phyloP scores from a whole-genome alignment of 2,888 invertebrate genomes.

The Dynastes hyllus region DNA sequence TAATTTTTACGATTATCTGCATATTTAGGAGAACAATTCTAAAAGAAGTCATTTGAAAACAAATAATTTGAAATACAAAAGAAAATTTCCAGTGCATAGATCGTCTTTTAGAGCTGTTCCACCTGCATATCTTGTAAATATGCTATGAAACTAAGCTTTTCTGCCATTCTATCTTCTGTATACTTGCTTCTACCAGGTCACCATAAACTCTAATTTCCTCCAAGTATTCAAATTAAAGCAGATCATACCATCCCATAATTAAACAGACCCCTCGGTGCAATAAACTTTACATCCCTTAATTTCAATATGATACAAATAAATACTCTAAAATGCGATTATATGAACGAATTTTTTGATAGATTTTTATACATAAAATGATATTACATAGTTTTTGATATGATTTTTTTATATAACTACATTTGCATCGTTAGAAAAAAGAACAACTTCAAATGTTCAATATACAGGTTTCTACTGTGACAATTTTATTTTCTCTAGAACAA shows the following conservation, averaged over 20 bases:
- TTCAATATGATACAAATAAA: slow-evolving; percentile 4
- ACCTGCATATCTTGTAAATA: background rate
- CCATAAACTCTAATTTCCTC: background rate
- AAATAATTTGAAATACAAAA: no score
- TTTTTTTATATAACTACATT: slow-evolving; percentile 11
- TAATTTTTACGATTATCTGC: no score
- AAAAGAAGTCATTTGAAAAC: no score
- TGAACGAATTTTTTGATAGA: background rate
- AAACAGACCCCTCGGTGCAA: background rate
- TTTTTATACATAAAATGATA: slow-evolving; percentile 3
- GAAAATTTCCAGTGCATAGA: no score
- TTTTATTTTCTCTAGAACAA: no score
- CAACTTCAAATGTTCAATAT: background rate
- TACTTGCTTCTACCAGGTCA: background rate
- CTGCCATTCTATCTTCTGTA: background rate
- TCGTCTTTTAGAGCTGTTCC: background rate
- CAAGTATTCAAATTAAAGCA: background rate
- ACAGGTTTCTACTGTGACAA: background rate
- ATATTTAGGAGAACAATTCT: no score
- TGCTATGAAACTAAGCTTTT: background rate
- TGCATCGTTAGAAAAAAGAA: background rate
- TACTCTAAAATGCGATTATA: slow-evolving; percentile 28
- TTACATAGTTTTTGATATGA: background rate
- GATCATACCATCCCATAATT: background rate
- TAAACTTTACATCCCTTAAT: background rate